A percentile compares a stretch with the other conserved stretches of the same genome.
phyloP scores from a whole-genome alignment of 2,888 invertebrate species.

The Oxycera nigricornis region DNA sequence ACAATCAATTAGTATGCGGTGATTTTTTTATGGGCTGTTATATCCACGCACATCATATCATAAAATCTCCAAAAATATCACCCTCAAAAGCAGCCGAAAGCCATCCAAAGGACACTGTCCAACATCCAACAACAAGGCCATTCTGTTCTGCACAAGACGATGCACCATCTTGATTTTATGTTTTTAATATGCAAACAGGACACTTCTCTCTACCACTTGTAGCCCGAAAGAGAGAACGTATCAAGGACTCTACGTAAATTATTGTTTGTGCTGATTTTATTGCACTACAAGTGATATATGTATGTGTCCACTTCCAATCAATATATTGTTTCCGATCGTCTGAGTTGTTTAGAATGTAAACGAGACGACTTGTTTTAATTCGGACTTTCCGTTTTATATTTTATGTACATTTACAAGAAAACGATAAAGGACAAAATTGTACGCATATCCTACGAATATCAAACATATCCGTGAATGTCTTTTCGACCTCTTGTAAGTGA shows the following conservation, averaged over 20 bases:
- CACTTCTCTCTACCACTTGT: conserved; percentile 46
- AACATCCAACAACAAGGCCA: neutral
- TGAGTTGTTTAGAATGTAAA: conserved; percentile 23
- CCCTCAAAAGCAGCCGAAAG: neutral
- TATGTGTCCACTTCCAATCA: conserved; percentile 37
- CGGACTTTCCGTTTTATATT: neutral
- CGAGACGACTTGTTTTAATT: conserved; percentile 19
- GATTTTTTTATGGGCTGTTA: conserved; percentile 46
- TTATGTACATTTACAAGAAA: no score
- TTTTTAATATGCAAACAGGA: conserved; percentile 60
- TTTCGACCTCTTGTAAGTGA: conserved; percentile 19
- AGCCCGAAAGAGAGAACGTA: no score
- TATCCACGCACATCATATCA: conserved; percentile 51
- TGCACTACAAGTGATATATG: conserved; percentile 8
- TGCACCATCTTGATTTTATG: conserved; percentile 60
- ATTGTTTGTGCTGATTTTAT: conserved; percentile 34
- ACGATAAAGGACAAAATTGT: neutral
- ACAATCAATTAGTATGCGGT: neutral
- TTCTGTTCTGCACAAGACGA: neutral
- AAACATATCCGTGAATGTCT: neutral
- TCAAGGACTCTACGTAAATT: no score
- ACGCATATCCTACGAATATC: neutral
- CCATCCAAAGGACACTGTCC: neutral
- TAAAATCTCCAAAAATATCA: conserved; percentile 46
- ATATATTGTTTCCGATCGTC: conserved; percentile 35